phyloP scores from a whole-genome alignment of 1,140 invertebrate species.

The Caenorhabditis briggsae region DNA sequence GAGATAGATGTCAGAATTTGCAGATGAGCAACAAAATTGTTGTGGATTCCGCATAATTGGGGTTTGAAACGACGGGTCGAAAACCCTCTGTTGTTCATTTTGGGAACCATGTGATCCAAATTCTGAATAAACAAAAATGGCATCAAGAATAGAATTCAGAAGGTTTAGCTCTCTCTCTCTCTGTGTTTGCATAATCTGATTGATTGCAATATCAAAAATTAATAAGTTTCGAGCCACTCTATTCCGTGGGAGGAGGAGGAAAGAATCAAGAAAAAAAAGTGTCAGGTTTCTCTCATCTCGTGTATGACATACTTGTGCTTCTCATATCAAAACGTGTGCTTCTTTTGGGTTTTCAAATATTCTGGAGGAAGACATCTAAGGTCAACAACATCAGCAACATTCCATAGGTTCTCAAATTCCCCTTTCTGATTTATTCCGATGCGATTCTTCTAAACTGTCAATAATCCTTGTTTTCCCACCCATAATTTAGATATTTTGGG shows the following conservation, averaged over 20 bases:
- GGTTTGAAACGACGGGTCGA: not conserved
- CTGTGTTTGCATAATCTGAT: constrained; percentile 22
- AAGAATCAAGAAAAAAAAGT: not conserved
- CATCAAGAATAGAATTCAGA: not conserved
- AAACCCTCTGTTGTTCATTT: not conserved
- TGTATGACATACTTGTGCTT: constrained; percentile 26
- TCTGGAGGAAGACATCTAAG: not conserved
- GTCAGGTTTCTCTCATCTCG: constrained; percentile 22
- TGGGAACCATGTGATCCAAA: constrained; percentile 19
- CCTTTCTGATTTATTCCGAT: too few species aligned
- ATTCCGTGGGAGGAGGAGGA: constrained; percentile 47
- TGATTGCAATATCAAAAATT: constrained; percentile 39
- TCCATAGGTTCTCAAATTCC: not conserved
- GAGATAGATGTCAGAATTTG: too few species aligned
- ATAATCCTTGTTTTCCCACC: too few species aligned
- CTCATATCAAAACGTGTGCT: not conserved
- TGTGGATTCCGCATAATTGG: not conserved
- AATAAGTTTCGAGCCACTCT: constrained; percentile 1
- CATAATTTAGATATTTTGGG: too few species aligned
- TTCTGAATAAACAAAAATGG: not conserved
- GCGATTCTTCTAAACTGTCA: too few species aligned
- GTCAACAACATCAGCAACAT: not conserved
- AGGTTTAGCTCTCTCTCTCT: not conserved
- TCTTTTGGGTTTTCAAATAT: not conserved
- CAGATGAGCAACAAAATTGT: not conserved